phyloP scores from a whole-genome alignment of 2,797 vertebrate genomes.

The Enteromius viviparus region DNA sequence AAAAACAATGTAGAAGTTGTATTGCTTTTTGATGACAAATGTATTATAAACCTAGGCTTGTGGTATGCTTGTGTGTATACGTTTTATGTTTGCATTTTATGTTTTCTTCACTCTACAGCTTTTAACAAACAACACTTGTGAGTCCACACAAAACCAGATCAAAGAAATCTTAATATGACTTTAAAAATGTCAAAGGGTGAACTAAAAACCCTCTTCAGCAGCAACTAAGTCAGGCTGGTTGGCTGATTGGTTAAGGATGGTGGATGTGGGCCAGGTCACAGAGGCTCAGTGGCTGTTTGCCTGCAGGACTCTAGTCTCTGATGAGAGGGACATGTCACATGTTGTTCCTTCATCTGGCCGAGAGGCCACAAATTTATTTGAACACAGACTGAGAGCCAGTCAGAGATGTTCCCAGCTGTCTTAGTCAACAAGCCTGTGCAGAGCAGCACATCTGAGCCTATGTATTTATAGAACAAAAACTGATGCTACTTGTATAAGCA shows the following conservation, averaged over 20 bases:
- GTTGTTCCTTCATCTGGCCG: slow-evolving; percentile 53
- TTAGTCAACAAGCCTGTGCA: slow-evolving; percentile 31
- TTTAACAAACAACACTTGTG: slow-evolving; percentile 68
- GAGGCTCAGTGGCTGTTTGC: slow-evolving; percentile 48
- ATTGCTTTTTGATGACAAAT: background rate
- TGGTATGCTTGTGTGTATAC: slow-evolving; percentile 23
- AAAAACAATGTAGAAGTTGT: background rate
- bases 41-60: background rate
- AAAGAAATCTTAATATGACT: slow-evolving; percentile 12
- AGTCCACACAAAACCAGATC: background rate
- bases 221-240: background rate
- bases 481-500: background rate
- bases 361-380: slow-evolving; percentile 42
- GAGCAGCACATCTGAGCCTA: slow-evolving; percentile 19
- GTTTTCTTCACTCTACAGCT: slow-evolving; percentile 57
- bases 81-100: slow-evolving; percentile 59
- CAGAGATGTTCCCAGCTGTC: slow-evolving; percentile 10
- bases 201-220: slow-evolving; percentile 27
- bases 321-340: slow-evolving; percentile 55
- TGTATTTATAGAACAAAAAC: slow-evolving; percentile 11
- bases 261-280: slow-evolving; percentile 28
- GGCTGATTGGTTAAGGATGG: slow-evolving; percentile 21
- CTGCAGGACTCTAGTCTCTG: slow-evolving; percentile 48
- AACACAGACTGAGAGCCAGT: slow-evolving; percentile 32
- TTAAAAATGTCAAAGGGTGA: slow-evolving; percentile 36